Evolutionary conservation across 1,140 invertebrate genomes (phyloP).

Genomic region (Brachionus koreanus): DNA sequence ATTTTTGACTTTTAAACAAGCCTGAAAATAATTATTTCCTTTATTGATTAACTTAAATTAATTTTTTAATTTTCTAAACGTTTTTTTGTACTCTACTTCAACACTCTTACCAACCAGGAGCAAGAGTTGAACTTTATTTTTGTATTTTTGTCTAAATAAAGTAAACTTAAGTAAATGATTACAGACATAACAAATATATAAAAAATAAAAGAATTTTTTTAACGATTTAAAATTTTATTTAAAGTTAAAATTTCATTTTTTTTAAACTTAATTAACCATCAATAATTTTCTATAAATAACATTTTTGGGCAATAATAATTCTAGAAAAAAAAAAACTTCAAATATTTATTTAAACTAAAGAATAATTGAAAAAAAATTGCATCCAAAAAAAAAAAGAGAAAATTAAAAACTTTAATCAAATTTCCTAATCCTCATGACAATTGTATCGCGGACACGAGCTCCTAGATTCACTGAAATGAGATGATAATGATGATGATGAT

Average conservation of each 20-base stretch:
- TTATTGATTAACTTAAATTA: no score
- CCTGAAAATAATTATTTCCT: no score
- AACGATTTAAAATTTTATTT: no score
- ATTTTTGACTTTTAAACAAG: no score
- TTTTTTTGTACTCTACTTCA: no score
- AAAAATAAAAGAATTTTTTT: neutral
- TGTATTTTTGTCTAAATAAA: neutral
- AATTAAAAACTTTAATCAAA: neutral
- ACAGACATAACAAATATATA: no score
- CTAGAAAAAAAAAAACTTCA: neutral
- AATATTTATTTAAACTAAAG: neutral
- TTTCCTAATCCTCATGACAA: slow-evolving; percentile 13
- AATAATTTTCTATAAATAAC: neutral
- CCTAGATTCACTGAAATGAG: neutral
- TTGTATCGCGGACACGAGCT: neutral
- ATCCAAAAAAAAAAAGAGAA: slow-evolving; percentile 25
- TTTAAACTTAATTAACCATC: neutral
- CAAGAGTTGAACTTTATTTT: no score
- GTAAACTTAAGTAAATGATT: no score
- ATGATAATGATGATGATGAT: neutral
- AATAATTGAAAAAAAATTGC: neutral
- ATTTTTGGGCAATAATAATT: neutral
- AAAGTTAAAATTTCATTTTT: no score
- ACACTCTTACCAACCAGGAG: neutral
- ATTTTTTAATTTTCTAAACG: no score